Evolutionary conservation across 1,140 invertebrate species (phyloP), one percentile per base, ranked within the genome.

Genomic region (Pemphigus obesinymphae): DNA sequence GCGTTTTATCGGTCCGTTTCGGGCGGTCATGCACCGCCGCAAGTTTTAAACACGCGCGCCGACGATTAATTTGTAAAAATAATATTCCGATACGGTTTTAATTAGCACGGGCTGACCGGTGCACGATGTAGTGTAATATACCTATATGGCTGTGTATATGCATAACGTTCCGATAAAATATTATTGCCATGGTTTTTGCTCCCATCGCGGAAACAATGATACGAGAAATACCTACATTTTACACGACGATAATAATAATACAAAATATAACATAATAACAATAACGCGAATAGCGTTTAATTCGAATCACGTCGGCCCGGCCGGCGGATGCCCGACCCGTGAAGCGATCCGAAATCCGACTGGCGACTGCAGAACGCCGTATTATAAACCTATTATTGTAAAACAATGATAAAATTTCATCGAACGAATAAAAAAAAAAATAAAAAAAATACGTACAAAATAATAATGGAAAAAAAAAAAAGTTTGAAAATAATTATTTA

Each of bases 321-420:
- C 20, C 37, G 75, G 75, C 75, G 50, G 75, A 43, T 40, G 23
- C n/a, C 50, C 75, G n/a, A 78, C 34, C 15, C 73, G n/a, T 55
- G 73, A 58, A 40, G 50, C 31, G 53, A 15, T 58, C 53, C 75
- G 20, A 73, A 73, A 50, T 73, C 70, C 45, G 73, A 76, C 53
- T 43, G 66, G 37, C 23, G 66, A 37, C 37, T 3, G 37, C 37
- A n/a, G 66, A 7, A 17, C 73, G 17, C 48, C n/a, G n/a, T n/a
- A n/a, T n/a, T n/a, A 23, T 61, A 58, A 58, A 58, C 53, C 75
- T 43, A 78, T 78, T 58, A 78, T 61, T 61, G 55, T 37, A 78
- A 78, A 78, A 78, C 75, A 78, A 78, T 78, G 75, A 78, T n/a
- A 78, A 78, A 78, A 78, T 72, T 78, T 34, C 43, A 43, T 78